Evolutionary conservation across 2,888 invertebrate species (phyloP).

Genomic region (Leucozona laternaria): DNA sequence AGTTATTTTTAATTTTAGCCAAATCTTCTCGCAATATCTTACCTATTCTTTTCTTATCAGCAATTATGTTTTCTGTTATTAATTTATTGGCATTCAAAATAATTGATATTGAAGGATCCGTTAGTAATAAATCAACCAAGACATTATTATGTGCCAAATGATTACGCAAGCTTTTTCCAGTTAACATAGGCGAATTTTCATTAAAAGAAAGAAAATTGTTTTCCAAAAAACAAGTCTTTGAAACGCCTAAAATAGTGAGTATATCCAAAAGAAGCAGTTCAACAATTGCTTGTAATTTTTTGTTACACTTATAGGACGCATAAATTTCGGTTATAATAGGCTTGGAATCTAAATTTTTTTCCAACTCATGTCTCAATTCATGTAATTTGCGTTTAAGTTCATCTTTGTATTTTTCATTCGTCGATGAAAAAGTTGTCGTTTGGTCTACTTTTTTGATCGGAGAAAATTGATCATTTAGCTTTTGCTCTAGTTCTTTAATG

Average conservation of each 20-base stretch:
- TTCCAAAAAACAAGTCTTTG: constrained; percentile 42
- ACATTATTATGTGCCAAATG: constrained; percentile 75
- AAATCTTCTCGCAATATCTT: background rate
- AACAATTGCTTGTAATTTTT: constrained; percentile 19
- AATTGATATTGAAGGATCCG: constrained; percentile 58
- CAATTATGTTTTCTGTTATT: background rate
- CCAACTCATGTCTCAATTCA: background rate
- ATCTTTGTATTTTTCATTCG: background rate
- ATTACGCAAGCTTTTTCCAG: constrained; percentile 76
- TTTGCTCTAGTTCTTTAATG: constrained; percentile 4
- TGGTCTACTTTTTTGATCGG: background rate
- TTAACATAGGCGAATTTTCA: constrained; percentile 71
- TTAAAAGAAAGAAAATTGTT: constrained; percentile 66
- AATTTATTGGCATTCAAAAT: constrained; percentile 42
- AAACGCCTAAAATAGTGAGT: constrained; percentile 69
- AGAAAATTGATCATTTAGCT: background rate
- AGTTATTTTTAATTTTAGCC: background rate
- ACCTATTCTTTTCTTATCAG: constrained; percentile 3
- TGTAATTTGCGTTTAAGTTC: constrained; percentile 14
- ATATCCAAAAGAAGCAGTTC: constrained; percentile 77
- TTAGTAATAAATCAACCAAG: constrained; percentile 59
- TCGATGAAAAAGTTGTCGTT: background rate
- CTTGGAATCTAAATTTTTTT: background rate
- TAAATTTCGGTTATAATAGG: no score
- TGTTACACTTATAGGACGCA: background rate